Conservation (phyloP, 2,797 vertebrate genomes). For the Scarus forsteni region DNA sequence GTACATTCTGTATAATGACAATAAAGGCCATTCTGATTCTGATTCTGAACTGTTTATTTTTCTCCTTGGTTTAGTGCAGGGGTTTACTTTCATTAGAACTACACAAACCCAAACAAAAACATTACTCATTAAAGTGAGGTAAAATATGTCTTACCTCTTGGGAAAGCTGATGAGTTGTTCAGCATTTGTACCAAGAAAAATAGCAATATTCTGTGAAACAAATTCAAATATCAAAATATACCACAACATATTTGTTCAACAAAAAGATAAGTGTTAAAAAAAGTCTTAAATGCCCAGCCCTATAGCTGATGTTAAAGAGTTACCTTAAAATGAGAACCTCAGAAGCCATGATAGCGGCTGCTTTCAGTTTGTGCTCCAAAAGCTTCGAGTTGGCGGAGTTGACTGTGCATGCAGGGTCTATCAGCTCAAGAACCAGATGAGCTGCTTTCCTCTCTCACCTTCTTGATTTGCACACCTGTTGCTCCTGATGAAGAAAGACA, state of each 20-base stretch:
- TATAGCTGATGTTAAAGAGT: not conserved
- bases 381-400: not conserved
- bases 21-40: too few relatives aligned
- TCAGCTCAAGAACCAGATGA: not conserved
- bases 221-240: not conserved
- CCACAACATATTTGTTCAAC: too few relatives aligned
- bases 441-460: not conserved
- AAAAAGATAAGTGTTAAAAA: not conserved
- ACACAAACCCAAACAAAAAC: too few relatives aligned
- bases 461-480: slow-evolving; percentile 5
- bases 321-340: slow-evolving; percentile 19
- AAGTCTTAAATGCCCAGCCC: not conserved
- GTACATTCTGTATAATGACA: too few relatives aligned
- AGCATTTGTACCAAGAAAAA: slow-evolving; percentile 24
- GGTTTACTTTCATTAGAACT: too few relatives aligned
- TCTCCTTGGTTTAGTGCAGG: too few relatives aligned
- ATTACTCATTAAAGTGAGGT: not conserved
- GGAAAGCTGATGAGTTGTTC: slow-evolving; percentile 12
- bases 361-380: not conserved
- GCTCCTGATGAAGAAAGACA: not conserved
- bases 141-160: slow-evolving; percentile 1
- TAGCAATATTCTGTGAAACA: slow-evolving; percentile 30
- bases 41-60: too few relatives aligned
- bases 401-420: not conserved
- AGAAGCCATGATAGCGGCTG: slow-evolving; percentile 29